Base-by-base conservation (phyloP, 2,113 vertebrate species). In the Miniopterus natalensis region DNA sequence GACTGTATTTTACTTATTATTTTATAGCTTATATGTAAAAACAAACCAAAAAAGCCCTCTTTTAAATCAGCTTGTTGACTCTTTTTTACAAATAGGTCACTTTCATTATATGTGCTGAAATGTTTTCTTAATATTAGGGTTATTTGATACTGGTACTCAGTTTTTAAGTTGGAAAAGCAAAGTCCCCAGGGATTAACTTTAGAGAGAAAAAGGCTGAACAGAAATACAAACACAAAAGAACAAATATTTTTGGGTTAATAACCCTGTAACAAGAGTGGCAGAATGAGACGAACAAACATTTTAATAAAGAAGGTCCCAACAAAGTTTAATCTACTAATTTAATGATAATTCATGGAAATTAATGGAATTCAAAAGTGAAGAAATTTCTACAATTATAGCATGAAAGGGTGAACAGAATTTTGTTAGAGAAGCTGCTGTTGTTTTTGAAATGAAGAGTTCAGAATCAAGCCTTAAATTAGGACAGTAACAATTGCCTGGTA, bases 1-100 rank as follows among this genome's bases (percentile, higher is more conserved):
- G 40, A 59, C 12, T 86, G 75, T 93, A 80, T 79, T 95, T 88
- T 85, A 85, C 68, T 81, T 83, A 73, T 57, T 94, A 61, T 81
- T 68, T 68, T 81, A 75, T 53, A 83, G 36, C 23, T 88, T 6
- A 81, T 8, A 71, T 36, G 21, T 88, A 73, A 84, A 95, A 70
- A 63, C 45, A 78, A 88, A 57, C n/a, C 73, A 59, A 45, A 25
- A 27, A 71, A n/a, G 15, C 65, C 14, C 53, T 55, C 17, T 20
- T 36, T 68, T 12, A 49, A 75, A 31, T 5, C 5, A 63, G 20
- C 1, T 88, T 23, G 21, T 74, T 89, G 51, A 66, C 31, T 68
- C 23, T 74, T 77, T 70, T 36, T 23, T 81, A 36, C 36, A 88
- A 61, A 74, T 85, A 88, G 31, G 36, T 78, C 12, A 27, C 6